phyloP scores from a whole-genome alignment of 1,140 invertebrate species.

The Hetaerina americana region DNA sequence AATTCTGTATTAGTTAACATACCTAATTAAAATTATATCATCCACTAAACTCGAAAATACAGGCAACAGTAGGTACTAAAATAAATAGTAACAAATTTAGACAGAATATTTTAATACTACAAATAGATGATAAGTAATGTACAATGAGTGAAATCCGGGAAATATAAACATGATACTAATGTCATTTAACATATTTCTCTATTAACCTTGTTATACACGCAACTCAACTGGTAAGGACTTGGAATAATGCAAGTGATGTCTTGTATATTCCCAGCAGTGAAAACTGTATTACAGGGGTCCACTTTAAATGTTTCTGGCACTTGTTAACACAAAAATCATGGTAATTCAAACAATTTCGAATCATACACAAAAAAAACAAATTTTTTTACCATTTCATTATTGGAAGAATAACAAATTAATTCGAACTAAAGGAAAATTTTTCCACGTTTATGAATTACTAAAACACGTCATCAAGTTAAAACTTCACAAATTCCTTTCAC shows the following conservation, averaged over 20 bases:
- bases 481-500: no score
- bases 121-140: not conserved
- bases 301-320: not conserved
- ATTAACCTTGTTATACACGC: not conserved
- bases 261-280: not conserved
- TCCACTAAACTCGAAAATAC: no score
- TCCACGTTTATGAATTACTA: no score
- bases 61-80: not conserved
- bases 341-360: not conserved
- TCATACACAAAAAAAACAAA: not conserved
- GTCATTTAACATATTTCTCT: not conserved
- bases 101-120: constrained; percentile 1
- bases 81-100: not conserved
- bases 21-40: no score
- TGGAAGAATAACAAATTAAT: no score
- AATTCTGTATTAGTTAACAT: no score
- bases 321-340: not conserved
- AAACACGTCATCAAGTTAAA: no score
- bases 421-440: no score
- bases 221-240: not conserved
- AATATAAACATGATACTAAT: not conserved
- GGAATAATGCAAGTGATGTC: not conserved
- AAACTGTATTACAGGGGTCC: not conserved
- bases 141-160: not conserved
- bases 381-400: no score